A percentile compares a stretch with the other conserved stretches of the same genome.
Conservation (phyloP, 2,113 vertebrate genomes). For the Scolopax mira region DNA sequence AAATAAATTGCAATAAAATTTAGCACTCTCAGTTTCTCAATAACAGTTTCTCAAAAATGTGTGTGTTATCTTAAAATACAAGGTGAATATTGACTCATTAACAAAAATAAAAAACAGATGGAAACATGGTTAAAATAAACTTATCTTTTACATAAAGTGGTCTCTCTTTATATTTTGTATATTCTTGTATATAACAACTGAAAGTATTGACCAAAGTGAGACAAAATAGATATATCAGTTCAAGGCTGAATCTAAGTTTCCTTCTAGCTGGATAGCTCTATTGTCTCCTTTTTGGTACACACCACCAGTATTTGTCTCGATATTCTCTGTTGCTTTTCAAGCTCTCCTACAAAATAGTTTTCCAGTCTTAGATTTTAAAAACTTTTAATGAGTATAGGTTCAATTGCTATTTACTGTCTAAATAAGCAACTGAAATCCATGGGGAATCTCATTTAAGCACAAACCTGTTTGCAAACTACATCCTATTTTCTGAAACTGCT, state of each 20-base stretch:
- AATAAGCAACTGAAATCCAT: neutral
- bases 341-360: neutral
- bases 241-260: neutral
- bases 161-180: neutral
- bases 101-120: slow-evolving; percentile 25
- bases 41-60: neutral
- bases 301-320: neutral
- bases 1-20: slow-evolving; percentile 21
- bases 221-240: neutral
- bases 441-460: neutral
- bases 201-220: neutral
- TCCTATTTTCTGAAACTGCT: neutral
- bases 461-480: neutral
- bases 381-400: neutral
- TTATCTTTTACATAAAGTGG: neutral
- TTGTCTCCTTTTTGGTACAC: neutral
- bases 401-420: neutral
- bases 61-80: neutral
- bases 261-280: neutral
- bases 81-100: slow-evolving; percentile 40
- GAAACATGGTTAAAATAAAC: slow-evolving; percentile 20
- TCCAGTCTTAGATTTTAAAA: neutral
- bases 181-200: neutral
- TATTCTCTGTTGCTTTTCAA: neutral
- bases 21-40: neutral